A percentile compares a stretch with the other conserved stretches of the same genome.
phyloP scores from a whole-genome alignment of 2,888 invertebrate genomes.

The Druceiella hillmani region DNA sequence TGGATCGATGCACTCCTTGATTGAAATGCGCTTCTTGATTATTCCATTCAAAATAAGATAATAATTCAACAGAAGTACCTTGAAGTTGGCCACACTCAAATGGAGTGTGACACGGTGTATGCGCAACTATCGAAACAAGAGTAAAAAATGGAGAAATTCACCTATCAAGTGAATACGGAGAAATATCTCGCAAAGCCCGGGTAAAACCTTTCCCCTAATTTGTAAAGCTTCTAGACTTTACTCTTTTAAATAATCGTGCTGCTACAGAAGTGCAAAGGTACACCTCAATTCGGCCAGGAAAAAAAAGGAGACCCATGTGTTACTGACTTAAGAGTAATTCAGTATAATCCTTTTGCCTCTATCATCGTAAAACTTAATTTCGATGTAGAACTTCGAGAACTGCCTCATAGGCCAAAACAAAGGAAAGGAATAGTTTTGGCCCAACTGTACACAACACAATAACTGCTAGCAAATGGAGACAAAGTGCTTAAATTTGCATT shows the following conservation, averaged over 20 bases:
- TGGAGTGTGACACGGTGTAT: slow-evolving; percentile 31
- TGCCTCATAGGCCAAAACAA: no score
- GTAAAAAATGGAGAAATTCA: slow-evolving; percentile 25
- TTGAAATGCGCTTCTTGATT: slow-evolving; percentile 21
- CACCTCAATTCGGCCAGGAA: no score
- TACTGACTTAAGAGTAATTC: no score
- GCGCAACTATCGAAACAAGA: slow-evolving; percentile 27
- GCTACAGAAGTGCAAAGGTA: neutral
- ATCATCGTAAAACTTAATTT: no score
- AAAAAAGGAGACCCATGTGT: no score
- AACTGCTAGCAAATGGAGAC: no score
- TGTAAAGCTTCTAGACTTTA: slow-evolving; percentile 11
- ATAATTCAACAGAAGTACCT: slow-evolving; percentile 27
- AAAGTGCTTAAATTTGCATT: no score
- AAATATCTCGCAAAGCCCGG: slow-evolving; percentile 19
- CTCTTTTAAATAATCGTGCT: slow-evolving; percentile 11
- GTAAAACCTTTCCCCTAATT: slow-evolving; percentile 15
- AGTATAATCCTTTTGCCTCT: no score
- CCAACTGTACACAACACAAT: no score
- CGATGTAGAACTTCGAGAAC: no score
- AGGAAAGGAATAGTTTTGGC: no score
- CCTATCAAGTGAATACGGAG: slow-evolving; percentile 26
- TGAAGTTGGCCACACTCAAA: slow-evolving; percentile 30
- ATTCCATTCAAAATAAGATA: slow-evolving; percentile 15
- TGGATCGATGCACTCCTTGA: slow-evolving; percentile 24